Evolutionary conservation across 2,113 vertebrate genomes (phyloP).

Genomic region (Chaetorhynchus papuensis): DNA sequence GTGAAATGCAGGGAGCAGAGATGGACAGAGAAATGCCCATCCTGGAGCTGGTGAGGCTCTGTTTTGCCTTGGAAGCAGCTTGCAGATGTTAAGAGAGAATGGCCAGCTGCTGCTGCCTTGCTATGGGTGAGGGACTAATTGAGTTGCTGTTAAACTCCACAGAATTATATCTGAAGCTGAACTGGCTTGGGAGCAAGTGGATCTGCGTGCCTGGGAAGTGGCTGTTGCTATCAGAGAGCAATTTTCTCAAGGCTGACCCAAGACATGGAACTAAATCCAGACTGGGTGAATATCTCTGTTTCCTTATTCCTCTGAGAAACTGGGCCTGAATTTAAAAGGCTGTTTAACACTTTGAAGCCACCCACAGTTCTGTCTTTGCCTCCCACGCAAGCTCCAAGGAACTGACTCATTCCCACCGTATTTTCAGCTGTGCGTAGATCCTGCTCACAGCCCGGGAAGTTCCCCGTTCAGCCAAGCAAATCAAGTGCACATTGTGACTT

Average conservation of each 20-base stretch:
- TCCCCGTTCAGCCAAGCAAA: not conserved
- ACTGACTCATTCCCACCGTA: slow-evolving; percentile 54
- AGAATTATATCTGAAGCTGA: not conserved
- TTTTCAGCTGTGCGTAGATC: slow-evolving; percentile 30
- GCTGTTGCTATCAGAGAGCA: not conserved
- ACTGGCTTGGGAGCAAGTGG: not conserved
- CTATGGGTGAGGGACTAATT: not conserved
- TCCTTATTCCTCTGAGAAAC: slow-evolving; percentile 41
- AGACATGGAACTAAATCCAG: not conserved
- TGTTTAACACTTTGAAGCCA: slow-evolving; percentile 53
- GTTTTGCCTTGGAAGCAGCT: not conserved
- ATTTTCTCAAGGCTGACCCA: slow-evolving; percentile 29
- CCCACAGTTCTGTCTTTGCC: slow-evolving; percentile 44
- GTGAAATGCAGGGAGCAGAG: not conserved
- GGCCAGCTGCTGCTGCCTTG: not conserved
- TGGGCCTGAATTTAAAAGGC: slow-evolving; percentile 29
- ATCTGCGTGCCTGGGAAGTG: not conserved
- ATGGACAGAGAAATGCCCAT: not conserved
- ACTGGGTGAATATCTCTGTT: not conserved
- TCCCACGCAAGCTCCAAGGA: slow-evolving; percentile 59
- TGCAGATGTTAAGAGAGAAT: not conserved
- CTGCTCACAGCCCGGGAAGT: slow-evolving; percentile 5
- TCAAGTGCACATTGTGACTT: slow-evolving; percentile 7
- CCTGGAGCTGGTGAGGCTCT: not conserved
- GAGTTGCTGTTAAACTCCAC: not conserved